Percentiles rank a stretch among this genome's conserved stretches.
Evolutionary conservation across 1,140 invertebrate species (phyloP).

Genomic region (Aphis craccivora): DNA sequence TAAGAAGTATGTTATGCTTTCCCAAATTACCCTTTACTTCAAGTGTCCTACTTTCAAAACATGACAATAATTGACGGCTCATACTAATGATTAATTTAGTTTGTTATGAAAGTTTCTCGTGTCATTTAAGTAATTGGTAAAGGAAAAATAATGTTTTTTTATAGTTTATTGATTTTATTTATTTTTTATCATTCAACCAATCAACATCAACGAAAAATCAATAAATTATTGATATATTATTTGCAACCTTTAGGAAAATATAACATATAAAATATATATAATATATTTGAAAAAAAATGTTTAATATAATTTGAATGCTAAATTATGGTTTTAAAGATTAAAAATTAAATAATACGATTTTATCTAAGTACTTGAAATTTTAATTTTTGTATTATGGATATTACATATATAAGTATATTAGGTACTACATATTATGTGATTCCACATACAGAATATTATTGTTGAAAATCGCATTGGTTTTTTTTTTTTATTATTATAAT

Average conservation of each 20-base stretch:
- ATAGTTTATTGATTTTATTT: not conserved
- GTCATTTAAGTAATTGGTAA: not conserved
- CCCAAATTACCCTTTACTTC: not conserved
- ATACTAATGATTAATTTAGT: constrained; percentile 20
- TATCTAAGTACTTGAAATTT: not conserved
- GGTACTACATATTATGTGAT: not conserved
- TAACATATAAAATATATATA: not conserved
- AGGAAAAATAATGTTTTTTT: not conserved
- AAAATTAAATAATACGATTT: not conserved
- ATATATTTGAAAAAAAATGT: no score
- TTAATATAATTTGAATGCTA: not conserved
- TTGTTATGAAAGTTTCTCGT: constrained; percentile 4
- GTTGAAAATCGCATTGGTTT: not conserved
- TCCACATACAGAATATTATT: not conserved
- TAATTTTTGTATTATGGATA: not conserved
- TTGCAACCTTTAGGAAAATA: not conserved
- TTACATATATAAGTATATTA: not conserved
- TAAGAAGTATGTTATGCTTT: not conserved
- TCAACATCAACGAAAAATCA: not conserved
- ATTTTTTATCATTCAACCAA: not conserved
- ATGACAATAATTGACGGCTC: constrained; percentile 2
- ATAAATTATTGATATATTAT: not conserved
- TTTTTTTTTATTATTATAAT: not conserved
- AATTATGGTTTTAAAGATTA: not conserved
- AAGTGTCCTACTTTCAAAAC: constrained; percentile 7